Base-by-base conservation (phyloP, 30 jellyfish, hydroid and myxozoan species). In the Cassiopea andromeda region DNA sequence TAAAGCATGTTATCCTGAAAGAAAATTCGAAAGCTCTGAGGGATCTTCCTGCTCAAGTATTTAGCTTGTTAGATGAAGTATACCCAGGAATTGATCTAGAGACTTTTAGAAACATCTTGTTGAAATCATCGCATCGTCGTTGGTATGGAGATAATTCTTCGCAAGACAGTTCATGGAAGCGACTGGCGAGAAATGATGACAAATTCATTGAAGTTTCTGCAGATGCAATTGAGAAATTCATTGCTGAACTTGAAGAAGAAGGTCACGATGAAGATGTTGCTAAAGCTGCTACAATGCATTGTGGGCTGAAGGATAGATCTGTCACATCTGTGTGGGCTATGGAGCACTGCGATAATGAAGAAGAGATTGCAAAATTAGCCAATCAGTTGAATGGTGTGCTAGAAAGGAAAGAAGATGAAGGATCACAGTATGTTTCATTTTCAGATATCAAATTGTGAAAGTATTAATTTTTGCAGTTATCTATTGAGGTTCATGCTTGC, bases 241-340 rank as follows among this genome's bases (percentile, higher is more conserved):
- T 92, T 73, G 48, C 58, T 7, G 69, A 58, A 0, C 58, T 92
- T 1, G 92, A 83, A 85, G 84, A 74, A 67, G 78, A 81, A 1
- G 90, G 72, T 18, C 73, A 75, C 6, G 94, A 83, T 44, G 92
- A 85, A 48, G 87, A 92, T 82, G 95, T 85, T 64, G 95, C 95
- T 0, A 85, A 79, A 60, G 98, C 98, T 46, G 92, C 95, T 2
- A 47, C 77, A 45, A 60, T 92, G 89, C 67, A 87, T 3, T 78
- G 92, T 76, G 85, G 85, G 44, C 57, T 75, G 13, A 48, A 38
- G 3, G 86, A 80, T 17, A 74, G 57, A 19, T 45, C 78, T 4
- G 71, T 59, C 57, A 82, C 95, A 17, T 57, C 69, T 12, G 87
- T 82, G 5, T 92, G 98, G 98, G 92, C 85, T 43, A 57, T 1